Conservation (phyloP, 2,113 vertebrate genomes). For the Saccopteryx leptura region DNA sequence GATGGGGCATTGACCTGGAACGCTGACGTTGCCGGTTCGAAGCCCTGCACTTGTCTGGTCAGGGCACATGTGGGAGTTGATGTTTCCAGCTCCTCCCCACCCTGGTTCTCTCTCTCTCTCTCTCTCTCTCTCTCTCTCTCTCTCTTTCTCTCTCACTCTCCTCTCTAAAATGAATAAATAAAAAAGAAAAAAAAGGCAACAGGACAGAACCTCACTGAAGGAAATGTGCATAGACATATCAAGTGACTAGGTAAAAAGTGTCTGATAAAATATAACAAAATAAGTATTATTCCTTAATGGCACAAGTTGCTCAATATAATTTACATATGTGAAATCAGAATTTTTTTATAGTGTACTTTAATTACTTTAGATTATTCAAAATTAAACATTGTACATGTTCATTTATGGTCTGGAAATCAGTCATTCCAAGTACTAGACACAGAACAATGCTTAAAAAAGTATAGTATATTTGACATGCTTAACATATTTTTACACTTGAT, state of each 20-base stretch:
- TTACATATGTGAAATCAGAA: not conserved
- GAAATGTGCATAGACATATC: not conserved
- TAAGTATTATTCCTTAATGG: not conserved
- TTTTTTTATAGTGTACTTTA: not conserved
- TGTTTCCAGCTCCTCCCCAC: no score
- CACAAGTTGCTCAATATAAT: not conserved
- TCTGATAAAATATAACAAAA: constrained; percentile 21
- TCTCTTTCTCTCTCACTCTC: no score
- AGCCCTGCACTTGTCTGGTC: no score
- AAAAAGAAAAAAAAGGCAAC: not conserved
- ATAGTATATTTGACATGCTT: not conserved
- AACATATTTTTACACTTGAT: not conserved
- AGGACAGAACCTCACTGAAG: not conserved
- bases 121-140: no score
- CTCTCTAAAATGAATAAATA: no score
- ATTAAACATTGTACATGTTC: not conserved
- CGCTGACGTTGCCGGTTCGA: no score
- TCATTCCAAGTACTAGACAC: not conserved
- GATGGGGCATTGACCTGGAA: no score
- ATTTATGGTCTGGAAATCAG: not conserved
- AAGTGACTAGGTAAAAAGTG: constrained; percentile 12
- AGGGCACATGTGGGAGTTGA: no score
- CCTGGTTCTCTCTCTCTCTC: no score
- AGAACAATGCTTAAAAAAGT: not conserved
- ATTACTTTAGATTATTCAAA: not conserved